Evolutionary conservation across 2,797 vertebrate genomes (phyloP).

Genomic region (Glyptemys insculpta): DNA sequence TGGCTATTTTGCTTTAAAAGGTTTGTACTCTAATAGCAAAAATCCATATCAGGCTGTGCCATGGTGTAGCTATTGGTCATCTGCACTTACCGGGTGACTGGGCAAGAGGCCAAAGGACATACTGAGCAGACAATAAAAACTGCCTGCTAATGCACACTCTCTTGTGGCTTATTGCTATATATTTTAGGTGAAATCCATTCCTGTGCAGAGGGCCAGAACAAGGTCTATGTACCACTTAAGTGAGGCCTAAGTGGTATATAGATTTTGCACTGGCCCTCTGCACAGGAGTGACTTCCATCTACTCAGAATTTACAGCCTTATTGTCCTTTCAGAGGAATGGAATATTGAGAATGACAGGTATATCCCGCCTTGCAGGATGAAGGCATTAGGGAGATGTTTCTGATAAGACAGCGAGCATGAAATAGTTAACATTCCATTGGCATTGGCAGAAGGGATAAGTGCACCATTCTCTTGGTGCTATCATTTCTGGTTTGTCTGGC

Average conservation of each 20-base stretch:
- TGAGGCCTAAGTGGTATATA: neutral
- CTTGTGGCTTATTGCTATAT: neutral
- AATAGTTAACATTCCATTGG: neutral
- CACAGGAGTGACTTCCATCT: neutral
- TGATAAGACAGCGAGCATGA: neutral
- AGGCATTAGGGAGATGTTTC: neutral
- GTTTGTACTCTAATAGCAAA: neutral
- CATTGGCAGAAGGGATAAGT: neutral
- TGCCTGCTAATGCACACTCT: neutral
- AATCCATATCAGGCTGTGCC: neutral
- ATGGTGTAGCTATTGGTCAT: neutral
- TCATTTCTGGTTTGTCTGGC: rapidly evolving
- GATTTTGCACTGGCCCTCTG: neutral
- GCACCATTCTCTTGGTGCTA: rapidly evolving
- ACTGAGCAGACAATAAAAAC: neutral
- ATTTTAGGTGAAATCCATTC: neutral
- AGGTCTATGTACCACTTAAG: neutral
- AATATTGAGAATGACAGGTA: neutral
- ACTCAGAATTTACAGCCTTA: rapidly evolving
- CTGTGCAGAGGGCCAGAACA: rapidly evolving
- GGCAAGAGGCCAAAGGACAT: neutral
- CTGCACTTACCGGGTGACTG: neutral
- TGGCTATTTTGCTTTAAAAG: neutral
- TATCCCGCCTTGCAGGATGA: neutral
- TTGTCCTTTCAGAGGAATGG: neutral